Base-by-base conservation (phyloP, 2,888 invertebrate species). In the Cistogaster globosa region DNA sequence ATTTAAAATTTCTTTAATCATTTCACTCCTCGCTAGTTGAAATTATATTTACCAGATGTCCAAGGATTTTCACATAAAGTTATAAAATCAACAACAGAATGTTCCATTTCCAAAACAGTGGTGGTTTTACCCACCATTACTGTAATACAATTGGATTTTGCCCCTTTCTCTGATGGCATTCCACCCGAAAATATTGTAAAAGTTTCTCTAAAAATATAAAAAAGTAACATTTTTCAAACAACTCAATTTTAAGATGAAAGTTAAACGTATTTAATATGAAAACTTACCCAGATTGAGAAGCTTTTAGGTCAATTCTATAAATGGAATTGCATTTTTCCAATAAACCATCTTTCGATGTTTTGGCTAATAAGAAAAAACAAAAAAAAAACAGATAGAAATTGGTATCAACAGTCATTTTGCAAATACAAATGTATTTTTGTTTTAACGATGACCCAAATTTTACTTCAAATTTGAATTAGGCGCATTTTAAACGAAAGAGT, bases 41-140 rank as follows among this genome's bases (percentile, higher is more conserved):
- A 68, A 60, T 20, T 53, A 8, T 57, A 48, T 22, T 60, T 87
- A 88, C 88, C 87, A 74, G 87, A 87, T 86, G 96, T 94, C 95
- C 97, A 99, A 26, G 98, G 98, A 88, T 97, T 97, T 93, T 98
- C 98, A 93, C 98, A 98, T 81, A 99, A 94, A 82, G 98, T 97
- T 91, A 98, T 96, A 94, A 99, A 99, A 94, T 99, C 98, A 86
- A 99, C 95, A 86, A 99, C 98, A 91, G 96, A 97, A 94, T 99
- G 98, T 92, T 99, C 99, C 99, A 99, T 99, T 94, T 99, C 99
- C 90, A 99, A 94, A 86, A 99, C 98, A 42, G 98, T 98, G 88
- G 98, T 98, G 89, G 96, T 97, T 94, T 98, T 98, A 88, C 98
- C 98, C 93, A 97, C 97, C 93, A 98, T 97, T 89, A 99, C 98